Evolutionary conservation across 2,797 vertebrate species (phyloP).

Genomic region (Acanthurus tractus): DNA sequence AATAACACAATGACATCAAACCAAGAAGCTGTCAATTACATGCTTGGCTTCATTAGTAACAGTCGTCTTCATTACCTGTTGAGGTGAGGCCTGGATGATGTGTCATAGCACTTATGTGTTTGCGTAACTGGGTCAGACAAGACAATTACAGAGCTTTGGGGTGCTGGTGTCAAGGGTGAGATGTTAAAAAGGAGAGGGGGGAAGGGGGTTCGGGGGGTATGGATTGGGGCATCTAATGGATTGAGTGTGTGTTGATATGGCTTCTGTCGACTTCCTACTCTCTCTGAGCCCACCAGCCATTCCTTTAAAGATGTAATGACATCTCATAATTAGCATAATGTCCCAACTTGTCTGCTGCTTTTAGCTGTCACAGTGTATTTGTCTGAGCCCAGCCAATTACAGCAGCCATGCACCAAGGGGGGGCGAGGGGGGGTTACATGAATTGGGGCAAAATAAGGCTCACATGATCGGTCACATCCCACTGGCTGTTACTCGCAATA

Average conservation of each 20-base stretch:
- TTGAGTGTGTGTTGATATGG: slow-evolving; percentile 66
- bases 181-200: slow-evolving; percentile 51
- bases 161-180: slow-evolving; percentile 67
- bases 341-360: slow-evolving; percentile 84
- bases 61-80: slow-evolving; percentile 57
- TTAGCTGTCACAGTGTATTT: slow-evolving; percentile 83
- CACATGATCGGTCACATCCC: slow-evolving; percentile 67
- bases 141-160: slow-evolving; percentile 74
- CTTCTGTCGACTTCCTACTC: slow-evolving; percentile 65
- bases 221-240: slow-evolving; percentile 59
- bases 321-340: slow-evolving; percentile 86
- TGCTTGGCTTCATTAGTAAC: slow-evolving; percentile 56
- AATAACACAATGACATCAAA: slow-evolving; percentile 38
- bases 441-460: slow-evolving; percentile 59
- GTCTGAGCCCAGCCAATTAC: slow-evolving; percentile 80
- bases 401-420: slow-evolving; percentile 32
- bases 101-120: slow-evolving; percentile 57
- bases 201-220: background rate
- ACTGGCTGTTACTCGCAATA: slow-evolving; percentile 41
- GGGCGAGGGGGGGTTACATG: slow-evolving; percentile 25
- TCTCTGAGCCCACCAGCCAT: slow-evolving; percentile 76
- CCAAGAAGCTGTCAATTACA: slow-evolving; percentile 40
- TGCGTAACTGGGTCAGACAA: slow-evolving; percentile 71
- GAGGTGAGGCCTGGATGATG: slow-evolving; percentile 55
- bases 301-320: slow-evolving; percentile 85